Evolutionary conservation across 2,113 vertebrate genomes (phyloP).

Genomic region (Ptyas mucosa): DNA sequence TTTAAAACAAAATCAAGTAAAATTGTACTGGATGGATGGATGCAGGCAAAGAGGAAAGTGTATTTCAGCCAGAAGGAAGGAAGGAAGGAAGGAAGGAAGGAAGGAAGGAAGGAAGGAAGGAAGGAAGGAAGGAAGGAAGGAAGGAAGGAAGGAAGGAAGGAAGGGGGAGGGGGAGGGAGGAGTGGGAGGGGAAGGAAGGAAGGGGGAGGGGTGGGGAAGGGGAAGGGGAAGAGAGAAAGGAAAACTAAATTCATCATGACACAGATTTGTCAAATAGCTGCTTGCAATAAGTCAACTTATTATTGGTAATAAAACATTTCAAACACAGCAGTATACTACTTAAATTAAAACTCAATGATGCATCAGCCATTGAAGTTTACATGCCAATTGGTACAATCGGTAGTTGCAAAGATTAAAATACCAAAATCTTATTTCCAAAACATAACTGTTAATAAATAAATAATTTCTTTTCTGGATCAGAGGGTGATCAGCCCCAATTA

Average conservation of each 20-base stretch:
- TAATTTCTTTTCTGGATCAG: background rate
- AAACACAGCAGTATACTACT: background rate
- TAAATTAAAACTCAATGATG: background rate
- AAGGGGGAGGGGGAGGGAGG: too few species aligned
- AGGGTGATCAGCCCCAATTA: too few species aligned
- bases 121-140: background rate
- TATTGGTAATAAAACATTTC: background rate
- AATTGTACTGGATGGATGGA: background rate
- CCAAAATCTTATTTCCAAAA: background rate
- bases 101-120: background rate
- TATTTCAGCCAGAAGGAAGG: background rate
- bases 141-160: background rate
- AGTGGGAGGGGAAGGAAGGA: background rate
- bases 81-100: background rate
- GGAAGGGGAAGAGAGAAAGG: background rate
- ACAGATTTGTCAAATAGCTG: background rate
- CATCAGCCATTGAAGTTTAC: background rate
- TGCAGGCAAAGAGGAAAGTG: background rate
- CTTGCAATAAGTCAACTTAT: background rate
- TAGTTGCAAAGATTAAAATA: background rate
- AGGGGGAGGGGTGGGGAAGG: too few species aligned
- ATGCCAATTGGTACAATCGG: background rate
- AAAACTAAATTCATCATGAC: background rate
- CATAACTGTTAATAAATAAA: background rate
- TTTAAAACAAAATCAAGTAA: background rate